Evolutionary conservation across 2,113 vertebrate species (phyloP), one percentile per base, ranked within the genome.

Genomic region (Mola mola): DNA sequence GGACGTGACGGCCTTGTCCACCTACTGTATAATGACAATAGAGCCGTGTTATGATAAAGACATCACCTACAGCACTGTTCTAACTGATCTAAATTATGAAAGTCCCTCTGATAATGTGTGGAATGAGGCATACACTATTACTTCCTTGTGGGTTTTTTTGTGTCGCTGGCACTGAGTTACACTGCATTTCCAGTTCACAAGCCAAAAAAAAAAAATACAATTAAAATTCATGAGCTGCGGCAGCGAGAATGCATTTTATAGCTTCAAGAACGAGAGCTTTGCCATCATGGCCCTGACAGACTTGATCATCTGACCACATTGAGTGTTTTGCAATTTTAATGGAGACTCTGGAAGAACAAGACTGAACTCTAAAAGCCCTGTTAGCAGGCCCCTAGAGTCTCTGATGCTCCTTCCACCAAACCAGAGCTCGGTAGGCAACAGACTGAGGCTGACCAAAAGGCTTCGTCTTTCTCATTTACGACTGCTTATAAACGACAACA

Each of bases 241-340:
- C 47, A 52, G 28, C 21, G 21, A 41, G 33, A 65, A 56, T 8
- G 55, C 47, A 48, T 67, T 74, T 76, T 59, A 69, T 25, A 53
- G 57, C 25, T 62, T 11, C 21, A 33, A 61, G 66, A 66, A 66
- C 22, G 38, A 59, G 73, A 68, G 44, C 19, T 9, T 38, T 22
- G 66, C 33, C 44, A 21, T 56, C 24, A 41, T 29, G 52, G 16
- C 2, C 50, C 51, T 42, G 67, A 66, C 68, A 72, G 56, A 52
- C 71, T 57, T 74, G 64, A 72, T 79, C 71, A 82, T 66, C 66
- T 49, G 42, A 76, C 46, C 12, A 0, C 74, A 33, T 36, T 71
- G 69, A 82, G 68, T 75, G 47, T 67, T 72, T 82, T 88, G 71
- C 48, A 75, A 73, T 58, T 83, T 81, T 85, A 83, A 89, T 83